phyloP scores from a whole-genome alignment of 1,140 invertebrate genomes.

The Lordiphosa mommai region DNA sequence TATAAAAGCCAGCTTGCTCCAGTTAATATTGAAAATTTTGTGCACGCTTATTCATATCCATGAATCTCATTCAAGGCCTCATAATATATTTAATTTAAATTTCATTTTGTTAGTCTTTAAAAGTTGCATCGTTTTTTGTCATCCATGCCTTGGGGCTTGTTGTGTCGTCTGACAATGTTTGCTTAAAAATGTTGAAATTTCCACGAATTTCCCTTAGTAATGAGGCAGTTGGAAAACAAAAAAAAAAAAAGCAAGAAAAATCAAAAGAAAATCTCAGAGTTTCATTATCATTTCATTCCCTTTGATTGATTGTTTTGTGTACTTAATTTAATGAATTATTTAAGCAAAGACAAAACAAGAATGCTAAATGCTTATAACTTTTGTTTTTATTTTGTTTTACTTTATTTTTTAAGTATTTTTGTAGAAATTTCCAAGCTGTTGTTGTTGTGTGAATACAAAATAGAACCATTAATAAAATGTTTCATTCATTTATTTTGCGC shows the following conservation, averaged over 20 bases:
- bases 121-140: constrained; percentile 22
- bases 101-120: not conserved
- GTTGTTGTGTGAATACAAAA: constrained; percentile 22
- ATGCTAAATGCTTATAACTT: constrained; percentile 57
- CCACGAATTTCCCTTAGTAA: constrained; percentile 12
- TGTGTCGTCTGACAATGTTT: constrained; percentile 3
- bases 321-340: constrained; percentile 77
- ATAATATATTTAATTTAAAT: no score
- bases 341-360: constrained; percentile 52
- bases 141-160: constrained; percentile 33
- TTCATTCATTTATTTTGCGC: constrained; percentile 57
- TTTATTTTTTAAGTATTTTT: constrained; percentile 36
- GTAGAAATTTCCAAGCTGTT: constrained; percentile 26
- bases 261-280: constrained; percentile 49
- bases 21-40: no score
- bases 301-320: constrained; percentile 70
- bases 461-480: constrained; percentile 74
- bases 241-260: not conserved
- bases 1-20: no score
- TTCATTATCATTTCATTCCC: constrained; percentile 65
- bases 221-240: not conserved
- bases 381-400: constrained; percentile 33
- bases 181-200: no score
- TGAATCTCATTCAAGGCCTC: no score
- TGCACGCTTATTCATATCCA: no score